These are phyloP conservation scores for Lasioglossum vierecki DNA, from an alignment of 2,888 invertebrate species.

Conservation along the genomic window DNA sequence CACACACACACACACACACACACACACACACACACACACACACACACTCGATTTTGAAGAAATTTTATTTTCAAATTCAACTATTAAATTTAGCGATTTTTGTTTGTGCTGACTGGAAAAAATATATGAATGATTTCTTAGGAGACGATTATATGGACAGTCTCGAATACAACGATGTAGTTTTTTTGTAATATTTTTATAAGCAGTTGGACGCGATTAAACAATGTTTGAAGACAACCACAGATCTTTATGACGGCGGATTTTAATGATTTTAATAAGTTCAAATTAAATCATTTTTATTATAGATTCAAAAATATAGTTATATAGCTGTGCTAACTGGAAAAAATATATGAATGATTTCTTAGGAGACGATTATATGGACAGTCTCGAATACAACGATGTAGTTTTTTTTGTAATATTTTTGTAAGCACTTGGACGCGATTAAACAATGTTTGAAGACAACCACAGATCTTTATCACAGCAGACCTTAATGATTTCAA, in stretches of 20 bases:
- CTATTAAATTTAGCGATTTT: not conserved
- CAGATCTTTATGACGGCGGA: not conserved
- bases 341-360: too few species aligned
- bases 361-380: not conserved
- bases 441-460: not conserved
- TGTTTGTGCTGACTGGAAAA: too few species aligned
- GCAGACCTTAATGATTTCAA: too few species aligned
- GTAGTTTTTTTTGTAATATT: not conserved
- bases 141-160: not conserved
- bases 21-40: too few species aligned
- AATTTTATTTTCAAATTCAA: not conserved
- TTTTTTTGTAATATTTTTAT: not conserved
- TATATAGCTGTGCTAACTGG: too few species aligned
- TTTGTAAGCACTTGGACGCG: not conserved
- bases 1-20: too few species aligned
- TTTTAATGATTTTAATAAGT: too few species aligned
- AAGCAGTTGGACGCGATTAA: not conserved
- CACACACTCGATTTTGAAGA: too few species aligned
- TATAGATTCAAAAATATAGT: too few species aligned
- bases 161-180: not conserved
- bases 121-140: not conserved
- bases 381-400: not conserved
- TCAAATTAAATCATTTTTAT: not conserved
- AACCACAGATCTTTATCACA: not conserved
- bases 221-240: not conserved